Base-by-base conservation (phyloP, 2,797 vertebrate genomes). In the Ceryle rudis region DNA sequence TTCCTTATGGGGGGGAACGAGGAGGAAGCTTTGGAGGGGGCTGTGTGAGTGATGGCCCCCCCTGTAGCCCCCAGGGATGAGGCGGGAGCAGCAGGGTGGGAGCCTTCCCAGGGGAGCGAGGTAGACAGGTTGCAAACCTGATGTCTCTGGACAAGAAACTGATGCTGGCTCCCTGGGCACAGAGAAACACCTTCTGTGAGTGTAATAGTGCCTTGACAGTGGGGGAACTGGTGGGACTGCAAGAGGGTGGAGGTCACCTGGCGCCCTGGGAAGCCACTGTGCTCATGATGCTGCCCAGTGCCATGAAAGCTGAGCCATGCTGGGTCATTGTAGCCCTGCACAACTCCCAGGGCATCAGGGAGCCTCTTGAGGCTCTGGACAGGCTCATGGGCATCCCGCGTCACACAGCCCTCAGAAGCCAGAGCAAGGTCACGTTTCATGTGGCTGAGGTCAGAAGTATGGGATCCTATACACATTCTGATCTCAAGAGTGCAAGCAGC, bases 11-110 rank as follows among this genome's bases (percentile, higher is more conserved):
- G 49, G 29, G 61, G 67, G 42, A 15, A n/a, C 18, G 20, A 54
- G 33, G 25, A 47, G 11, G 42, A 14, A 37, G 57, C 26, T 75
- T 44, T 31, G n/a, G 14, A 1, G 7, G 60, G 39, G 51, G 42
- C 13, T 79, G 55, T 49, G 84, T 5, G 21, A 77, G 73, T 29
- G 16, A 51, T 21, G 33, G 8, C 5, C 7, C 39, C 31, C 6
- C 4, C 41, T n/a, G 9, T 21, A 47, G 15, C 33, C 15, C 51
- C 17, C 31, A 5, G 54, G 52, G 65, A 57, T 61, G 85, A 35
- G 70, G 16, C 0, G 0, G 60, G 55, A 31, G 41, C 3, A 1
- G 11, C 2, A 22, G 19, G 11, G 9, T 33, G 14, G 11, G 42
- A 35, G 18, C 42, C 26, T 37, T 47, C 31, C 28, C 3, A 8